Conservation (phyloP, 2,888 invertebrate species). For the Sisyra nigra region DNA sequence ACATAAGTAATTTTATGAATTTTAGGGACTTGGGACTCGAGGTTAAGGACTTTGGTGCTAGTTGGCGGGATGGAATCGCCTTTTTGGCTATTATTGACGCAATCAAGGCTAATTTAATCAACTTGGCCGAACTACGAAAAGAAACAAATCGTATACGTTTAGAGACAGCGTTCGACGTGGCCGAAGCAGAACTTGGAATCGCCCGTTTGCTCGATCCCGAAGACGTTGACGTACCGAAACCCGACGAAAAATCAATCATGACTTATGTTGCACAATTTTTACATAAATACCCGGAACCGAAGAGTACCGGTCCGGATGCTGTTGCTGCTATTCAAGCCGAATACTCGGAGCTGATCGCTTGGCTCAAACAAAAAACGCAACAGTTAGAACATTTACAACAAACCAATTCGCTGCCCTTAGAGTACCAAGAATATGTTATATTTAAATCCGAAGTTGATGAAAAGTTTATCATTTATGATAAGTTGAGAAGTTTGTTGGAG, state of each 20-base stretch:
- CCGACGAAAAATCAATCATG: constrained; percentile 96
- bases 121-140: constrained; percentile 64
- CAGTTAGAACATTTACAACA: constrained; percentile 62
- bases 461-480: constrained; percentile 54
- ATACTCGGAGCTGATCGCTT: constrained; percentile 62
- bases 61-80: constrained; percentile 92
- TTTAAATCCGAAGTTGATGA: constrained; percentile 65
- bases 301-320: constrained; percentile 53
- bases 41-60: constrained; percentile 85
- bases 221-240: constrained; percentile 89
- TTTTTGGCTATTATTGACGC: constrained; percentile 92
- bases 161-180: constrained; percentile 86
- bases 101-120: constrained; percentile 83
- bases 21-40: constrained; percentile 62
- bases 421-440: constrained; percentile 65
- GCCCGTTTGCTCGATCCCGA: constrained; percentile 85
- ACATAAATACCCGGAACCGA: constrained; percentile 85
- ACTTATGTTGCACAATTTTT: constrained; percentile 96
- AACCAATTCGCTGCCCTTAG: constrained; percentile 54
- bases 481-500: constrained; percentile 63
- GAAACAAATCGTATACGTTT: constrained; percentile 67
- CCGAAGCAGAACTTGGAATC: constrained; percentile 82
- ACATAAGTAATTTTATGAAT: neutral
- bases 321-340: constrained; percentile 66
- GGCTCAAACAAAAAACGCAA: constrained; percentile 66